These are phyloP conservation scores for Hucho hucho DNA, from an alignment of 2,113 vertebrate genomes.

Conservation along the genomic window DNA sequence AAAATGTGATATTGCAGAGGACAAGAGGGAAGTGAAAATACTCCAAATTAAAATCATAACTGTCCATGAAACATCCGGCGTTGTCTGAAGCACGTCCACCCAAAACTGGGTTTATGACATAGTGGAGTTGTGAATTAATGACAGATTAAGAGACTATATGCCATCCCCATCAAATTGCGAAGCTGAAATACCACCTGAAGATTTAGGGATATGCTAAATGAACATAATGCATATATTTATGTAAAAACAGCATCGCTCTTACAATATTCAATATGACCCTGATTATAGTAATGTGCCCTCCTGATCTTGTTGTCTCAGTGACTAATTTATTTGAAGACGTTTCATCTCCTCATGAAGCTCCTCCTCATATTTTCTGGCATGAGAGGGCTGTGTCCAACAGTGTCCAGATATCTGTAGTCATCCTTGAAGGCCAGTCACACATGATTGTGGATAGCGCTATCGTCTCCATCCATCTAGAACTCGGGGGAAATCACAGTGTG, in stretches of 20 bases:
- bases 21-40: not conserved
- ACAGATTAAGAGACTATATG: no score
- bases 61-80: not conserved
- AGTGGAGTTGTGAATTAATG: no score
- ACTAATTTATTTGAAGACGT: not conserved
- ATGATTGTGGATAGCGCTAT: constrained; percentile 48
- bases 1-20: no score
- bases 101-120: no score
- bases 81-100: not conserved
- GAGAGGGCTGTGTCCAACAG: constrained; percentile 26
- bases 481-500: constrained; percentile 59
- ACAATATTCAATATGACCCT: no score
- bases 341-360: not conserved
- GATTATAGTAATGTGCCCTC: no score
- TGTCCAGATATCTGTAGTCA: constrained; percentile 43
- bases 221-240: no score
- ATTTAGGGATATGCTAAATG: no score
- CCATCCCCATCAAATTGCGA: no score
- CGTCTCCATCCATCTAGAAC: constrained; percentile 56
- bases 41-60: not conserved
- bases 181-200: no score
- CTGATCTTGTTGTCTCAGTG: not conserved
- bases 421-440: constrained; percentile 44
- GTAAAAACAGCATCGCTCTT: no score
- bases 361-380: constrained; percentile 24